Percentiles rank a stretch among this genome's conserved stretches.
Conservation (phyloP, 2,888 invertebrate genomes). For the Dysmachus trigonus region DNA sequence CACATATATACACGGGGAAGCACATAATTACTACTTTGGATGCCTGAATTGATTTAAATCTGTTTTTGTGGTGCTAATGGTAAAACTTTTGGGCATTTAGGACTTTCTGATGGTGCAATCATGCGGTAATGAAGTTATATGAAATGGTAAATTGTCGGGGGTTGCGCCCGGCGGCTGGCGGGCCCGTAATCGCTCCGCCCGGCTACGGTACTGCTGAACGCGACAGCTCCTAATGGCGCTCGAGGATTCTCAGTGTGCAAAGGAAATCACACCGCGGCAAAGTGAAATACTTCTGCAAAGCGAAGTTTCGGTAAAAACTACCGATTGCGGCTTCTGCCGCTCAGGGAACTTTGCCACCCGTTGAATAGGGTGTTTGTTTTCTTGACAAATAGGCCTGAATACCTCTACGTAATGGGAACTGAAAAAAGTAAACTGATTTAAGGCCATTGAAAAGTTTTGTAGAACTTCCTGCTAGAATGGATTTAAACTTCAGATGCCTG, state of each 20-base stretch:
- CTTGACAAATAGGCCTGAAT: background rate
- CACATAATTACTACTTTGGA: constrained; percentile 49
- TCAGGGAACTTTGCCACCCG: background rate
- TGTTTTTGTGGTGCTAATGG: constrained; percentile 51
- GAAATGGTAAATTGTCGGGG: constrained; percentile 44
- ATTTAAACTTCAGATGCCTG: background rate
- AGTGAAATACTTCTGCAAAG: background rate
- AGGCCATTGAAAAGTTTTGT: background rate
- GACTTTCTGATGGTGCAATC: constrained; percentile 48
- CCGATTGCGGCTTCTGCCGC: background rate
- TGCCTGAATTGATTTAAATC: constrained; percentile 51
- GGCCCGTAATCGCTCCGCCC: background rate
- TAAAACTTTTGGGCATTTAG: constrained; percentile 49
- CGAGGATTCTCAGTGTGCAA: background rate
- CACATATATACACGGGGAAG: constrained; percentile 27
- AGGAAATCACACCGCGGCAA: background rate
- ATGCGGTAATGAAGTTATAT: constrained; percentile 49
- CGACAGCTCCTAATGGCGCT: constrained; percentile 25
- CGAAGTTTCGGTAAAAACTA: background rate
- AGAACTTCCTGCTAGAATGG: background rate
- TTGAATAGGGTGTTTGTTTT: background rate
- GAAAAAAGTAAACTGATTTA: background rate
- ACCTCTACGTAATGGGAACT: background rate
- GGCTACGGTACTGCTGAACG: background rate
- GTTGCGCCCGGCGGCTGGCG: background rate